These are phyloP conservation scores for Cantharis rufa DNA, from an alignment of 2,888 invertebrate species.

Conservation along the genomic window DNA sequence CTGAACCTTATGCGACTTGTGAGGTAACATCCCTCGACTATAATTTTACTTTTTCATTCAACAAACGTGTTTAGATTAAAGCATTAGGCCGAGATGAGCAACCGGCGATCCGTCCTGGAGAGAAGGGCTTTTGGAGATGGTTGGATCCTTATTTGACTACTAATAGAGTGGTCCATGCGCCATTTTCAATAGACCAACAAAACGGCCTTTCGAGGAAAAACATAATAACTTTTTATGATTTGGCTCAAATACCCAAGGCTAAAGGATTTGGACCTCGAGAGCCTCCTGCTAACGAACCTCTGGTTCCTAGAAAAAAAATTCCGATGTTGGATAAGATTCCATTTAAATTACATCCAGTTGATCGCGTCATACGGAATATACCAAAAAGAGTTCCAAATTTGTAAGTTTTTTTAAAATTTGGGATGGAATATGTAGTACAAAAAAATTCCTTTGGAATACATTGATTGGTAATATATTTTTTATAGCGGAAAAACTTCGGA, in stretches of 20 bases:
- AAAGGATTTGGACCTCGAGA: constrained; percentile 41
- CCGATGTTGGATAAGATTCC: constrained; percentile 35
- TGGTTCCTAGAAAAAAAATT: constrained; percentile 29
- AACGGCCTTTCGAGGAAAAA: constrained; percentile 49
- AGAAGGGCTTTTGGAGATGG: constrained; percentile 49
- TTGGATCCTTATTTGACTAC: constrained; percentile 55
- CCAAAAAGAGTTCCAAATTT: constrained; percentile 43
- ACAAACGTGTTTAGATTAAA: constrained; percentile 38
- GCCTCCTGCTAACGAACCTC: constrained; percentile 31
- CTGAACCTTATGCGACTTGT: constrained; percentile 42
- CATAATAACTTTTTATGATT: constrained; percentile 52
- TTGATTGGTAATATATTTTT: too few relatives aligned
- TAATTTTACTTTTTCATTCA: background rate
- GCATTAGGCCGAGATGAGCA: constrained; percentile 51
- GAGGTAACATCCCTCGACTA: constrained; percentile 33
- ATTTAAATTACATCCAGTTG: constrained; percentile 33
- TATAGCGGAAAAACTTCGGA: constrained; percentile 50
- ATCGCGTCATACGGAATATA: constrained; percentile 38
- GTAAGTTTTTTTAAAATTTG: too few relatives aligned
- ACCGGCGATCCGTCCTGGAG: constrained; percentile 48
- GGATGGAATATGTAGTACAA: too few relatives aligned
- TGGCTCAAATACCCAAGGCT: constrained; percentile 43
- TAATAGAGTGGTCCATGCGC: constrained; percentile 45
- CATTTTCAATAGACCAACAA: constrained; percentile 45
- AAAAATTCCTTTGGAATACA: too few relatives aligned